Evolutionary conservation across 2,797 vertebrate species (phyloP).

Genomic region (Poecilia velifera): DNA sequence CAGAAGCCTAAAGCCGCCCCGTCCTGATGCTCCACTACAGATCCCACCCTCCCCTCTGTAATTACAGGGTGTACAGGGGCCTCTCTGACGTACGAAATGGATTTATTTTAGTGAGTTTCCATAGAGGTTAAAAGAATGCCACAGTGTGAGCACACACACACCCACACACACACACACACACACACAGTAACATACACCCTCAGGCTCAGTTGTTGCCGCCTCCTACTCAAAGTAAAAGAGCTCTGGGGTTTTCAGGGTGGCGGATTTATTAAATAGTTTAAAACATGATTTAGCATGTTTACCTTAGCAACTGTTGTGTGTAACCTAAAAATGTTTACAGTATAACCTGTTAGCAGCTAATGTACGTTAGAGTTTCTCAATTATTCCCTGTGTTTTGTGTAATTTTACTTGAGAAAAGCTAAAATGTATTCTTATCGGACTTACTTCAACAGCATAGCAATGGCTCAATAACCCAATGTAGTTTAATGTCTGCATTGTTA

Average conservation of each 20-base stretch:
- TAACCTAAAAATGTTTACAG: slow-evolving; percentile 1
- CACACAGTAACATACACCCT: slow-evolving; percentile 50
- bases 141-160: slow-evolving; percentile 58
- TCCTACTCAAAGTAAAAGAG: slow-evolving; percentile 42
- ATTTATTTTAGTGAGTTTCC: slow-evolving; percentile 88
- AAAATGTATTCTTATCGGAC: slow-evolving; percentile 59
- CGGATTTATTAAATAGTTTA: slow-evolving; percentile 22
- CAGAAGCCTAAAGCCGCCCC: slow-evolving; percentile 68
- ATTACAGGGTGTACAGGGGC: slow-evolving; percentile 84
- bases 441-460: slow-evolving; percentile 58
- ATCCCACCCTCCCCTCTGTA: slow-evolving; percentile 76
- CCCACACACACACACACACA: slow-evolving; percentile 43
- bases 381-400: slow-evolving; percentile 21
- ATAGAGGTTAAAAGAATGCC: slow-evolving; percentile 86
- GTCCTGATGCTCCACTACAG: slow-evolving; percentile 69
- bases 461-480: slow-evolving; percentile 41
- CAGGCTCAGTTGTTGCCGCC: slow-evolving; percentile 51
- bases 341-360: slow-evolving; percentile 12
- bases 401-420: slow-evolving; percentile 41
- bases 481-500: slow-evolving; percentile 43
- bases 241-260: slow-evolving; percentile 46
- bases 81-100: slow-evolving; percentile 84
- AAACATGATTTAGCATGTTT: slow-evolving; percentile 14
- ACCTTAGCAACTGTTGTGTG: not conserved
- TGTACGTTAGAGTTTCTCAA: not conserved